Evolutionary conservation across 2,113 vertebrate species (phyloP).

Genomic region (Chaetorhynchus papuensis): DNA sequence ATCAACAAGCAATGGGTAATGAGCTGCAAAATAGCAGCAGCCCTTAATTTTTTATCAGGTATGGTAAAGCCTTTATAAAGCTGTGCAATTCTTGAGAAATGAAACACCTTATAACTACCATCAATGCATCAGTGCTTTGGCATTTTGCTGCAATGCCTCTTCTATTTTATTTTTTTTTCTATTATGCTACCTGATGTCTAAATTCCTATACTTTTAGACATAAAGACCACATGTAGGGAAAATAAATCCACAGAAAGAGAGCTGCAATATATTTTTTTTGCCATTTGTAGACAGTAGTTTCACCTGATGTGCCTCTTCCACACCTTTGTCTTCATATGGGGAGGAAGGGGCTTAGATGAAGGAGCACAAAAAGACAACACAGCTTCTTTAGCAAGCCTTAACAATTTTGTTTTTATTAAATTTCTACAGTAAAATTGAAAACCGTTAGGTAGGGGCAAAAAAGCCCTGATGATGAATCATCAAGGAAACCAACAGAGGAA

Average conservation of each 20-base stretch:
- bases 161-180: conserved; percentile 16
- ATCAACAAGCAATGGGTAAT: conserved; percentile 62
- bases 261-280: conserved; percentile 36
- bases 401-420: conserved; percentile 14
- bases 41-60: conserved; percentile 55
- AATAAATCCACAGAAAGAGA: conserved; percentile 7
- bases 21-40: conserved; percentile 44
- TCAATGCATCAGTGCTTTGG: neutral
- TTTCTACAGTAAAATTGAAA: neutral
- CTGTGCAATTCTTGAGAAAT: conserved; percentile 42
- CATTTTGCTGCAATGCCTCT: conserved; percentile 49
- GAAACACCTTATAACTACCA: conserved; percentile 9
- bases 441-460: neutral
- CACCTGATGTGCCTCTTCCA: neutral
- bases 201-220: conserved; percentile 64
- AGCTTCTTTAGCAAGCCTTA: conserved; percentile 2
- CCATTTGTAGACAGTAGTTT: conserved; percentile 25
- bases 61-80: conserved; percentile 45
- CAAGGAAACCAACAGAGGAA: neutral
- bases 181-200: conserved; percentile 43
- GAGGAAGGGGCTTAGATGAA: neutral
- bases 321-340: neutral
- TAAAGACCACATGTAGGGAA: neutral
- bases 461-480: neutral
- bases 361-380: neutral